These are phyloP conservation scores for Lepus timidus DNA, from an alignment of 2,113 vertebrate species.

Conservation along the genomic window DNA sequence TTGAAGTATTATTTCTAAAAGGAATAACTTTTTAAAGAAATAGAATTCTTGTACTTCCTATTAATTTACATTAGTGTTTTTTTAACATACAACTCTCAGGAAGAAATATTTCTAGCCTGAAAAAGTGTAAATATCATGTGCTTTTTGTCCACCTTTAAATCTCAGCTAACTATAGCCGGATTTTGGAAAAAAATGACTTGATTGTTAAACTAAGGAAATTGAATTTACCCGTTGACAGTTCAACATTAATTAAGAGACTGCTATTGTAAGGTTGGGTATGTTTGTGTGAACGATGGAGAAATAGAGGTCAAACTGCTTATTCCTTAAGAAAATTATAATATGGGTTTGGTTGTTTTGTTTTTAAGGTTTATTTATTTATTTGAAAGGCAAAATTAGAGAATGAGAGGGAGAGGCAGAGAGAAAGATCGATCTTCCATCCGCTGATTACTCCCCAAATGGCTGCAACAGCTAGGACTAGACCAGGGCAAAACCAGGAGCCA, in stretches of 20 bases:
- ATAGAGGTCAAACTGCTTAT: neutral
- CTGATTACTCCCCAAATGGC: too few relatives aligned
- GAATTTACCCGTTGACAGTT: neutral
- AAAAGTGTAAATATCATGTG: neutral
- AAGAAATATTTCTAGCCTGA: neutral
- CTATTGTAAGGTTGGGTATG: neutral
- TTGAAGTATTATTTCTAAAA: neutral
- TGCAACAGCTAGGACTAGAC: too few relatives aligned
- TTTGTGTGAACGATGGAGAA: neutral
- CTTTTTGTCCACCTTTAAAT: conserved; percentile 18
- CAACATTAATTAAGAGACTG: neutral
- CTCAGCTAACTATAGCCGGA: neutral
- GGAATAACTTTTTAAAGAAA: neutral
- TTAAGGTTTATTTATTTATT: too few relatives aligned
- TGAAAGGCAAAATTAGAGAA: too few relatives aligned
- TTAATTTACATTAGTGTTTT: conserved; percentile 4
- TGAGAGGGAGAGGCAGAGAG: too few relatives aligned
- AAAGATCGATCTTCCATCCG: too few relatives aligned
- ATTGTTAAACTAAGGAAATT: neutral
- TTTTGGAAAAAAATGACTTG: neutral
- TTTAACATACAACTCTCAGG: neutral
- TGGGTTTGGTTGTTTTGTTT: neutral
- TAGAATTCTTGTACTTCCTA: neutral
- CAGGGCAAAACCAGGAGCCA: too few relatives aligned
- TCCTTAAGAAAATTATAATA: conserved; percentile 26